Conservation (phyloP, 2,797 vertebrate species). For the Schizothorax lantsangensis region DNA sequence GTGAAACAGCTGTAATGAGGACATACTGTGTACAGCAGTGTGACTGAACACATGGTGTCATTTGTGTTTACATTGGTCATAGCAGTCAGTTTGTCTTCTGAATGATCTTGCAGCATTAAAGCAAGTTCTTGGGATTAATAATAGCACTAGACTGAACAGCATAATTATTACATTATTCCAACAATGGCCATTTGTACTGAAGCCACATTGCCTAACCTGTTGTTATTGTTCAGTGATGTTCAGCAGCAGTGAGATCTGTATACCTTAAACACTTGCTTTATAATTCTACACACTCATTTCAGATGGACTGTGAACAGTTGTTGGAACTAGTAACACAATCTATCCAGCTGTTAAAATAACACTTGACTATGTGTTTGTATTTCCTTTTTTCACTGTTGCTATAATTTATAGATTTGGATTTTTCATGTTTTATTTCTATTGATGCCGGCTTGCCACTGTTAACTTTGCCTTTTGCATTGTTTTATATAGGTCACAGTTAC, state of each 20-base stretch:
- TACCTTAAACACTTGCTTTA: neutral
- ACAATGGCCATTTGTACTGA: constrained; percentile 31
- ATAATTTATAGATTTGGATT: neutral
- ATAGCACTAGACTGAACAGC: neutral
- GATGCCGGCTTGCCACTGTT: constrained; percentile 26
- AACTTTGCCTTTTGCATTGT: constrained; percentile 40
- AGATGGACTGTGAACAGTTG: neutral
- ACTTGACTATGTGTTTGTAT: neutral
- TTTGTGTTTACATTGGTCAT: constrained; percentile 41
- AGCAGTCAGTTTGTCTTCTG: neutral
- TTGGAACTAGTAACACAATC: neutral
- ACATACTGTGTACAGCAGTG: constrained; percentile 4
- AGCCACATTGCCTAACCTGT: constrained; percentile 19
- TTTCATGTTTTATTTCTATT: neutral
- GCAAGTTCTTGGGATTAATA: neutral
- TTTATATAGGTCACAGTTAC: constrained; percentile 42
- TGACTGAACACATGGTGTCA: constrained; percentile 2
- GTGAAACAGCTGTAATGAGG: neutral
- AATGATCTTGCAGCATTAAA: neutral
- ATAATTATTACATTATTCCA: constrained; percentile 10
- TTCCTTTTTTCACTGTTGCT: constrained; percentile 5
- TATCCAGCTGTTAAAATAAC: neutral
- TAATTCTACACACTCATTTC: neutral
- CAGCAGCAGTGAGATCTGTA: constrained; percentile 3
- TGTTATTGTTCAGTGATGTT: constrained; percentile 35